Base-by-base conservation (phyloP, 2,888 invertebrate genomes). In the Cabera pusaria region DNA sequence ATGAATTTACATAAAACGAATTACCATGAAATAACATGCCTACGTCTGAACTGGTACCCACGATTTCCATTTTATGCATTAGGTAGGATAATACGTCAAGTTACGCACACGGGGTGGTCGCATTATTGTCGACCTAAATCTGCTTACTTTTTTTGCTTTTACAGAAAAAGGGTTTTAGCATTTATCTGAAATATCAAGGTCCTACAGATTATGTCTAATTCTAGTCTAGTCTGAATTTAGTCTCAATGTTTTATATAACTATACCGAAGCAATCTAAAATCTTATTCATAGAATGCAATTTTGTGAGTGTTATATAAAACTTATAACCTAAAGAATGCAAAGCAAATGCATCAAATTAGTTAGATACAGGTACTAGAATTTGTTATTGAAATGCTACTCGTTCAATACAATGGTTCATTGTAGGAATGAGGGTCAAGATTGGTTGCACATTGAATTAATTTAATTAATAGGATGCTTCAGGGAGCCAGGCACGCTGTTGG, bases 61-160 rank as follows among this genome's bases (percentile, higher is more conserved):
- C 42, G 44, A 64, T 70, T 68, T 65, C 64, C 65, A 71, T 71
- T 69, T 64, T 58, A 60, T 66, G 53, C 56, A 64, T 64, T 69
- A 66, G 58, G 54, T 69, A 66, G 58, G 54, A 60, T 35, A 43
- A 38, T 66, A 64, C 56, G 64, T 66, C 64, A 70, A 58, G 61
- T 59, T 52, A 59, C 55, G 59, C 61, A 52, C 57, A 59, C 58
- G 54, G 64, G 69, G 71, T 50, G 64, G 60, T 49, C 51, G 46
- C 49, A 49, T 56, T 66, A 63, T 61, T 66, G 57, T 50, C 50
- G 64, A 60, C 59, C 64, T 57, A 59, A 51, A 68, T 69, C 49
- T 54, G 46, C 43, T 50, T 32, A 8, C 36, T 33, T 42, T 12
- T 18, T 14, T 24, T 23, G 10, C 17, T 48, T 49, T 43, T 28